Evolutionary conservation across 2,113 vertebrate genomes (phyloP), one percentile per base, ranked within the genome.

Genomic region (Pycnonotus jocosus): DNA sequence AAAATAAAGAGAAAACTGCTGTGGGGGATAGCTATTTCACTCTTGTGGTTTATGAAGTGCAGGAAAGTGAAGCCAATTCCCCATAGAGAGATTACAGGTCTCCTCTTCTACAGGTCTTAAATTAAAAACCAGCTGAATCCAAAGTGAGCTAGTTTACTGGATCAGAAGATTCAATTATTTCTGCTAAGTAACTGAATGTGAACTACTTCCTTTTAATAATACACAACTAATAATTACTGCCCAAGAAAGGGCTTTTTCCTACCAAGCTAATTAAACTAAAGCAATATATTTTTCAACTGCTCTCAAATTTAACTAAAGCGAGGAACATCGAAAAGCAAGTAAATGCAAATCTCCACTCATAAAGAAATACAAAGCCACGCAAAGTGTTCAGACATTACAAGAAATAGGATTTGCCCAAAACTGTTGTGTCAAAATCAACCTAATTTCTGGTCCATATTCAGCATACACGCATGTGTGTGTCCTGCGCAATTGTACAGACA

Each of bases 161-260:
- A 95, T 97, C 92, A 92, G 91, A 97, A 90, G 92, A 97, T 92
- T 96, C 76, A 96, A 97, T 96, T 96, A 97, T 92, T 94, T 94
- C 73, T 95, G 81, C 94, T 93, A 93, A 96, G 94, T 92, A 95
- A 95, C 91, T 93, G 82, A 94, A 90, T 4, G 23, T 57, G 88
- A 96, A 94, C 90, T 94, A 74, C 76, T 86, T 93, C 65, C 66
- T 85, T 88, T 95, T 93, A 96, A 96, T 96, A 95, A 94, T 45
- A 94, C 4, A 86, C 72, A 86, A 81, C 86, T 95, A 97, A 97
- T 94, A 97, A 96, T 94, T 96, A 96, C 73, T 84, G 86, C 83
- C 86, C 77, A 94, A 88, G 76, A 94, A 96, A 92, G 27, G 76
- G 79, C 25, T 83, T 92, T 71, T 70, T 47, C 76, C 92, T 65